A percentile compares a stretch with the other conserved stretches of the same genome.
Evolutionary conservation across 1,140 invertebrate genomes (phyloP).

Genomic region (Pomacea maculata): DNA sequence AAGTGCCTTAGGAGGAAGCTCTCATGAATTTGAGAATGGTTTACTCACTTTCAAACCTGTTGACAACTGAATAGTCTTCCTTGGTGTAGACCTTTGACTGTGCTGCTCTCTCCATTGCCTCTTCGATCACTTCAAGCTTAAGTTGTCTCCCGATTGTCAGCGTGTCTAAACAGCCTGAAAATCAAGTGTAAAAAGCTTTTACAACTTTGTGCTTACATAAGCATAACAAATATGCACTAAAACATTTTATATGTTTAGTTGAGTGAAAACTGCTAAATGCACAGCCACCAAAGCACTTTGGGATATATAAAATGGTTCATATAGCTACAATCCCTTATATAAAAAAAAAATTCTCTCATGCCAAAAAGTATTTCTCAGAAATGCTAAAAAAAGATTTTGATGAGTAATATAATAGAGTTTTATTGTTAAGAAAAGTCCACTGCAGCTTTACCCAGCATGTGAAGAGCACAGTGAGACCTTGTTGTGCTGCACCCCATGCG

Average conservation of each 20-base stretch:
- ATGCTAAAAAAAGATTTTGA: too few species aligned
- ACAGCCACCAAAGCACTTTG: too few species aligned
- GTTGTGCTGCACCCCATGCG: slow-evolving; percentile 77
- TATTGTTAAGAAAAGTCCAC: background rate
- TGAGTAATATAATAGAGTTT: background rate
- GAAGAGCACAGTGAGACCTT: slow-evolving; percentile 82
- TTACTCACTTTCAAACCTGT: slow-evolving; percentile 86
- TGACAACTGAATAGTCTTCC: slow-evolving; percentile 86
- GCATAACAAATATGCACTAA: too few species aligned
- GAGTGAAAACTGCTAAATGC: too few species aligned
- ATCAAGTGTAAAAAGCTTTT: background rate
- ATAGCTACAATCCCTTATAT: too few species aligned
- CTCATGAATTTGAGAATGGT: background rate
- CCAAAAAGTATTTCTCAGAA: too few species aligned
- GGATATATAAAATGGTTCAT: too few species aligned
- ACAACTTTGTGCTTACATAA: too few species aligned
- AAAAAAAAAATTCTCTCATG: too few species aligned
- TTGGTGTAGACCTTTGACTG: slow-evolving; percentile 70
- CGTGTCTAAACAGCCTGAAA: slow-evolving; percentile 82
- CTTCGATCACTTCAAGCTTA: slow-evolving; percentile 67
- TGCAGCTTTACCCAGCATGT: slow-evolving; percentile 74
- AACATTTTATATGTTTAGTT: too few species aligned
- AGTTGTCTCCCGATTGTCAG: slow-evolving; percentile 83
- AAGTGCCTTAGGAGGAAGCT: background rate
- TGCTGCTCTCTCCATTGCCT: slow-evolving; percentile 64